Base-by-base conservation (phyloP, 2,888 invertebrate genomes). In the Lycia hirtaria region DNA sequence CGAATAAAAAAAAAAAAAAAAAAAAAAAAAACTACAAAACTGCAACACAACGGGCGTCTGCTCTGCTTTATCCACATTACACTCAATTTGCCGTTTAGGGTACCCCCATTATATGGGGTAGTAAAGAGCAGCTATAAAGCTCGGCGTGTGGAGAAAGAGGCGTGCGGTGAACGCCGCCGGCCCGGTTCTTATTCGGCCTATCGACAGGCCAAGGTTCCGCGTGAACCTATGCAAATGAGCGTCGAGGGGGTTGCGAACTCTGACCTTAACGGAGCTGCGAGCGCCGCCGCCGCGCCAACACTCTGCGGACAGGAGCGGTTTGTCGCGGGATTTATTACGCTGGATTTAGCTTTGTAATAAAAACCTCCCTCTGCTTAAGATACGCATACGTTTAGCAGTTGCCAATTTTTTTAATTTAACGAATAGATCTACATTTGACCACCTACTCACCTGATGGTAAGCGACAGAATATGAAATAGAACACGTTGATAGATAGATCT, bases 191-290 rank as follows among this genome's bases (percentile, higher is more conserved):
- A 45, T 38, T 38, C 53, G 20, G 24, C 20, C 22, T 49, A 56
- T 49, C 37, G 49, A 48, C 33, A 38, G 19, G 32, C 19, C 17
- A 28, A 37, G 49, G 55, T 38, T 17, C 22, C 20, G 43, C 33
- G 54, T 22, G 40, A 33, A 54, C 43, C 43, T 41, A 37, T 56
- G 49, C 43, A 48, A 55, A 56, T 49, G 33, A 43, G 26, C 12
- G 26, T 38, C 10, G 12, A 12, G 15, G n/a, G 43, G 35, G 41
- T 38, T 12, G 28, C 10, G 37, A 55, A n/a, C 55, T 56, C 9
- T 38, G 43, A 15, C 43, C 55, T 43, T 49, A 33, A 41, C 40
- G 35, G 43, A 35, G 26, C 9, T 19, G 26, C 17, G 38, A 30
- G 9, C 45, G 14, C 17, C 43, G 10, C 35, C 51, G 10, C 38